phyloP scores from a whole-genome alignment of 1,140 invertebrate genomes.

The Neodiprion virginianus region DNA sequence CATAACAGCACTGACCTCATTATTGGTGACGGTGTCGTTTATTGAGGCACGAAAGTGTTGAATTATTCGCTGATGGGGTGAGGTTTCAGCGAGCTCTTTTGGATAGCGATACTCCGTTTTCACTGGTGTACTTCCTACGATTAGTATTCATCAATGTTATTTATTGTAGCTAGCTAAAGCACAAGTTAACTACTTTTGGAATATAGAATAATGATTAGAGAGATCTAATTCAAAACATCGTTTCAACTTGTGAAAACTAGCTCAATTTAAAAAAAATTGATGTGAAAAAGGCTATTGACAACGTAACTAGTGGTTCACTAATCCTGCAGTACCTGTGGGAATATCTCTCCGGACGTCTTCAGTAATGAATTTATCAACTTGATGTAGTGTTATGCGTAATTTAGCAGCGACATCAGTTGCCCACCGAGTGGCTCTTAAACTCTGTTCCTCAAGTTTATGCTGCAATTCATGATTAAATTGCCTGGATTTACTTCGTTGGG shows the following conservation, averaged over 20 bases:
- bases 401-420: conserved; percentile 43
- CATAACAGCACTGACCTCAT: no score
- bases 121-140: conserved; percentile 67
- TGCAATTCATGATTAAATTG: conserved; percentile 33
- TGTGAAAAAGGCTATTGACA: no score
- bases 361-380: conserved; percentile 61
- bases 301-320: no score
- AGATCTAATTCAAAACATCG: conserved; percentile 56
- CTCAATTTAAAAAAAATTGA: background rate
- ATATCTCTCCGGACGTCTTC: conserved; percentile 63
- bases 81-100: conserved; percentile 65
- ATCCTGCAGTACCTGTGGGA: conserved; percentile 57
- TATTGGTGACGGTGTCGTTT: no score
- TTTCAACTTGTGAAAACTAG: conserved; percentile 22
- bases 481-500: conserved; percentile 29
- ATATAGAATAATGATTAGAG: conserved; percentile 50
- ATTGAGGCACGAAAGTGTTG: conserved; percentile 22
- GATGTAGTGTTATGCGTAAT: conserved; percentile 48
- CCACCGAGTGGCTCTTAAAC: conserved; percentile 33
- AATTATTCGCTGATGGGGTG: conserved; percentile 72
- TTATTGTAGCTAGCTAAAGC: background rate
- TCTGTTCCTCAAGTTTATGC: conserved; percentile 39
- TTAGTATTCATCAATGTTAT: conserved; percentile 14
- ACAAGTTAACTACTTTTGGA: conserved; percentile 11
- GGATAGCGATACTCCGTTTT: conserved; percentile 70